Base-by-base conservation (phyloP, 2,113 vertebrate genomes). In the Chinchilla lanigera region DNA sequence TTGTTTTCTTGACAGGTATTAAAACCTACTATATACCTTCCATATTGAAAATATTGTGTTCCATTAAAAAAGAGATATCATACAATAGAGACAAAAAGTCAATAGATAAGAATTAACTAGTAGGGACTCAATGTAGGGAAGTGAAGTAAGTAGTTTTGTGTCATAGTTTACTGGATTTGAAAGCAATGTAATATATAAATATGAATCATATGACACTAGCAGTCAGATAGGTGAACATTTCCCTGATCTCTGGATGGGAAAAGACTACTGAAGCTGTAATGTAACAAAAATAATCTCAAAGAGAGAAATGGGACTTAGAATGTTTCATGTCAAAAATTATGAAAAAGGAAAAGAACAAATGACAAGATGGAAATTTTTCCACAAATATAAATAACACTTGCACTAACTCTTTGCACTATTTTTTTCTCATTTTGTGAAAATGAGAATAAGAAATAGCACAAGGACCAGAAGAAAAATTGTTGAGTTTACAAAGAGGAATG, bases 181-280 rank as follows among this genome's bases (percentile, higher is more conserved):
- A 81, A 71, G 61, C 92, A 93, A 86, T 58, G 5, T 56, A 67
- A 71, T 85, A 13, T 24, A 83, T 44, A 92, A 95, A 86, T 93
- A 83, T 10, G 87, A 93, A 91, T 44, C 35, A 28, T 54, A 95
- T 85, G 58, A 82, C 35, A 86, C 12, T 30, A 75, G 90, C 87
- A 93, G 81, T 85, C 95, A 96, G 71, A 33, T 30, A 86, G 10
- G 54, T 93, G n/a, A 88, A 20, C 90, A 91, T 84, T 81, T 96
- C 67, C 67, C 38, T 96, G 41, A 85, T 85, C 20, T 91, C 30
- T 69, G n/a, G 77, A 69, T 75, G 30, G 52, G 78, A 80, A 91
- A 93, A 82, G 47, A 63, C 20, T 65, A 33, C 63, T 67, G 87
- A 85, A 93, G 14, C 61, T 89, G 78, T 95, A 81, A 81, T 73